Conservation (phyloP, 2,797 vertebrate species). For the Chelon auratus region DNA sequence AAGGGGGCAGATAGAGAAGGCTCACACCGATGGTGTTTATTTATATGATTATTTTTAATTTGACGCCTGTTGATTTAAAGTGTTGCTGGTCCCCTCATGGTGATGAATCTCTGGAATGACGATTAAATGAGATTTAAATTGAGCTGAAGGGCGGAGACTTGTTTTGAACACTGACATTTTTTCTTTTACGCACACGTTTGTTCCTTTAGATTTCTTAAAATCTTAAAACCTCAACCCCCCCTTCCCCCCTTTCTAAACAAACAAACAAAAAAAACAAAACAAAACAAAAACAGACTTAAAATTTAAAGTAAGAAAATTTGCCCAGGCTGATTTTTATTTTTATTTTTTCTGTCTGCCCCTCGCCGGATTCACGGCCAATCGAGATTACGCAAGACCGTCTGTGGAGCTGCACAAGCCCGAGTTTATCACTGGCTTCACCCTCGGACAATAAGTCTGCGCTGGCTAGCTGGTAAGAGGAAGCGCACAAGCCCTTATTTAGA, state of each 20-base stretch:
- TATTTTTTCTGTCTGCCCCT: background rate
- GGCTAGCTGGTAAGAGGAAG: constrained; percentile 14
- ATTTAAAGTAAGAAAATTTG: too few species aligned
- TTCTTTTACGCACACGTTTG: background rate
- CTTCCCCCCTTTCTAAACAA: too few species aligned
- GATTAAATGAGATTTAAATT: constrained; percentile 16
- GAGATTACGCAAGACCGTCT: background rate
- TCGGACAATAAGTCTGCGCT: background rate
- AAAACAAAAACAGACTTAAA: too few species aligned
- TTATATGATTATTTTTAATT: background rate
- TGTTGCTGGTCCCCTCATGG: constrained; percentile 3
- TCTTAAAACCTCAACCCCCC: too few species aligned
- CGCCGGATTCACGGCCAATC: background rate
- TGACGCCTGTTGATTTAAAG: constrained; percentile 26
- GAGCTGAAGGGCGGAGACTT: constrained; percentile 1
- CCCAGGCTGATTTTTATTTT: too few species aligned
- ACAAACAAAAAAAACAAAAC: too few species aligned
- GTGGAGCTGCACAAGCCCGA: background rate
- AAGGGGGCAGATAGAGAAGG: too few species aligned
- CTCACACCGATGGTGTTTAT: background rate
- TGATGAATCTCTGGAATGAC: background rate
- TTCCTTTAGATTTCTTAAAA: too few species aligned
- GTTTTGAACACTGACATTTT: background rate
- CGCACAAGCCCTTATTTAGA: constrained; percentile 45
- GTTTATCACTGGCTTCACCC: background rate